Conservation (phyloP, 2,888 invertebrate genomes). For the Ormyrus pomaceus region DNA sequence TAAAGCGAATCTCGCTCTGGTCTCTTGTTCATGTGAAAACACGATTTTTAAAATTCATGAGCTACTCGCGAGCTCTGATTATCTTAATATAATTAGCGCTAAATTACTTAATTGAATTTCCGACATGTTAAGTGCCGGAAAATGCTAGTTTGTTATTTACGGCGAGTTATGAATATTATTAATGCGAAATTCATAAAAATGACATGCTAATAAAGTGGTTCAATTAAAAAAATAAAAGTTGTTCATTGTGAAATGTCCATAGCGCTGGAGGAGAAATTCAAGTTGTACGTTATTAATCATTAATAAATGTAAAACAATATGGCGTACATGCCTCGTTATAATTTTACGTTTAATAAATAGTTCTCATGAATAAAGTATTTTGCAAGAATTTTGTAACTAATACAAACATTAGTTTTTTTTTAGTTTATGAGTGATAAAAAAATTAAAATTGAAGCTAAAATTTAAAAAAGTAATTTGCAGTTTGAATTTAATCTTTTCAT, state of each 20-base stretch:
- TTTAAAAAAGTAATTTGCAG: too few species aligned
- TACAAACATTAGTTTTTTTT: too few species aligned
- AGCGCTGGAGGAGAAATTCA: constrained; percentile 1
- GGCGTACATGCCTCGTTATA: too few species aligned
- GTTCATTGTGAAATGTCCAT: background rate
- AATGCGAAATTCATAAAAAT: too few species aligned
- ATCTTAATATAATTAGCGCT: constrained; percentile 19
- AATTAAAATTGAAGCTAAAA: too few species aligned
- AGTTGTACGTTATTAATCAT: background rate
- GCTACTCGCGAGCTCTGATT: background rate
- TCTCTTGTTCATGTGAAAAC: background rate
- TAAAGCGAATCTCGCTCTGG: background rate
- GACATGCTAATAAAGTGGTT: background rate
- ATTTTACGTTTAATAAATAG: too few species aligned
- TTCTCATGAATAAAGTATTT: too few species aligned
- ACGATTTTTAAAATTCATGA: constrained; percentile 23
- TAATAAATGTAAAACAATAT: too few species aligned
- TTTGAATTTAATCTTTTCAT: too few species aligned
- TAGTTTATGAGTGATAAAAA: too few species aligned
- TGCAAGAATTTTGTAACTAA: too few species aligned
- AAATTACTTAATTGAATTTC: constrained; percentile 27
- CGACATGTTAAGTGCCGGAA: constrained; percentile 15
- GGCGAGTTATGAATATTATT: background rate
- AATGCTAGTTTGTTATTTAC: background rate
- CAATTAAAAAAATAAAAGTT: constrained; percentile 11